These are phyloP conservation scores for Tychaedon coryphoeus DNA, from an alignment of 2,113 vertebrate species.

Conservation along the genomic window DNA sequence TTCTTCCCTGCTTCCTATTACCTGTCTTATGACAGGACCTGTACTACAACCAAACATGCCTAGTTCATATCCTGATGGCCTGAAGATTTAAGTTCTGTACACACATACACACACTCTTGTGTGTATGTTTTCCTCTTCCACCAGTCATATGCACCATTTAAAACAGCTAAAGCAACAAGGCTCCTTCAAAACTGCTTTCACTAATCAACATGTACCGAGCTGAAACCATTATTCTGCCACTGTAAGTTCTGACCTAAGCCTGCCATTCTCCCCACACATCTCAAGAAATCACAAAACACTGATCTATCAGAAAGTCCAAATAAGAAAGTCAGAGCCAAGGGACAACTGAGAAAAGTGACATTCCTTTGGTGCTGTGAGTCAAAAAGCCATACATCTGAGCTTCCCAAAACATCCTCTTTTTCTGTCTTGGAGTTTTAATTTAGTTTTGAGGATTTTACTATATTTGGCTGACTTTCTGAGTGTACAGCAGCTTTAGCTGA, in stretches of 20 bases:
- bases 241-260: not conserved
- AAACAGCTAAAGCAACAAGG: not conserved
- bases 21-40: not conserved
- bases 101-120: not conserved
- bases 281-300: not conserved
- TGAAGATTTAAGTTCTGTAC: not conserved
- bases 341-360: not conserved
- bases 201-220: not conserved
- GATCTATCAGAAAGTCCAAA: not conserved
- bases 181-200: not conserved
- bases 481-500: not conserved
- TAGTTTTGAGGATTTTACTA: not conserved
- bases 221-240: not conserved
- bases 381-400: not conserved
- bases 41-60: not conserved
- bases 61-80: not conserved
- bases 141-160: not conserved
- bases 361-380: not conserved
- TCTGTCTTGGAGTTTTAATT: not conserved
- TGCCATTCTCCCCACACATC: not conserved
- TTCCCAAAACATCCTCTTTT: not conserved
- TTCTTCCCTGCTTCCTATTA: not conserved
- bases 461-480: constrained; percentile 8
- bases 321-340: not conserved
- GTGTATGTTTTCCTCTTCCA: not conserved